Evolutionary conservation across 2,888 invertebrate genomes (phyloP).

Genomic region (Noctua pronuba): DNA sequence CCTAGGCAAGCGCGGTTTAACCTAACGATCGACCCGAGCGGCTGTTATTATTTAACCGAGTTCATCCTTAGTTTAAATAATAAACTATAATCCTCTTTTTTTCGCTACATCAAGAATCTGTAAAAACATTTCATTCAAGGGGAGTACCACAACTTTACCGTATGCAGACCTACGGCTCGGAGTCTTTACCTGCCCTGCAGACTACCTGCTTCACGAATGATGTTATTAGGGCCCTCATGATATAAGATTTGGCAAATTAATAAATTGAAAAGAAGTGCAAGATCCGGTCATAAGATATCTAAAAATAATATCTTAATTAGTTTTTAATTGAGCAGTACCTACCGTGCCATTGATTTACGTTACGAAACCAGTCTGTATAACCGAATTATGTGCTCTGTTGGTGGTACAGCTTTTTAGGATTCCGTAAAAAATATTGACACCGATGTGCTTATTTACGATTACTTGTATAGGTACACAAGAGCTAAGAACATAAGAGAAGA

Average conservation of each 20-base stretch:
- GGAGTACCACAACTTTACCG: not conserved
- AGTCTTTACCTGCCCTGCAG: not conserved
- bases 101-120: not conserved
- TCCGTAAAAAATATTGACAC: constrained; percentile 11
- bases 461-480: not conserved
- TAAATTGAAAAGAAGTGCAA: not conserved
- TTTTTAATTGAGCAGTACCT: not conserved
- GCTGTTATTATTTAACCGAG: too few relatives aligned
- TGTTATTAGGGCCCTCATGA: not conserved
- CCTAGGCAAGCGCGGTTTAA: too few relatives aligned
- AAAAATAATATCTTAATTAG: not conserved
- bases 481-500: not conserved
- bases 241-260: not conserved
- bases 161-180: not conserved
- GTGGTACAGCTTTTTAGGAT: constrained; percentile 24
- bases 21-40: too few relatives aligned
- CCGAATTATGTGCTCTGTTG: constrained; percentile 17
- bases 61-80: not conserved
- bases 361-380: constrained; percentile 25
- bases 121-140: not conserved
- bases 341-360: constrained; percentile 20
- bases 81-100: not conserved
- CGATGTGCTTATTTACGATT: not conserved
- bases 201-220: not conserved
- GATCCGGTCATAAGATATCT: not conserved